These are phyloP conservation scores for Erythrocercus mccallii DNA, from an alignment of 2,113 vertebrate species.

Conservation along the genomic window DNA sequence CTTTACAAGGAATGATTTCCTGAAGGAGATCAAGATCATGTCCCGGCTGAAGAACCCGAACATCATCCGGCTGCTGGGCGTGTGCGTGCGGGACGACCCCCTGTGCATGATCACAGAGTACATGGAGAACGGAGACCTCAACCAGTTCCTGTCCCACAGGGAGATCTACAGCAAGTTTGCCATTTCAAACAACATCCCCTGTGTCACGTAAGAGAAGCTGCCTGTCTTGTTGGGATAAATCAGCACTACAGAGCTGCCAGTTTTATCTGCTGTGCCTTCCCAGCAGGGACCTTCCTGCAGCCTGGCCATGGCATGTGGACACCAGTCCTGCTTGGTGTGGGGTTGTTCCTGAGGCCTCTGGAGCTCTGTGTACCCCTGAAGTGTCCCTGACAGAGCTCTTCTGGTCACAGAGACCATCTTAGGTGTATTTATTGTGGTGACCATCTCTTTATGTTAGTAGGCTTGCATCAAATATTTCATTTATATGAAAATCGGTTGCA, in stretches of 20 bases:
- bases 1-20: conserved; percentile 87
- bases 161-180: conserved; percentile 91
- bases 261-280: not conserved
- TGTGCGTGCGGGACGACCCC: conserved; percentile 91
- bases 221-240: not conserved
- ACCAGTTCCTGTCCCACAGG: conserved; percentile 93
- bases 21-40: conserved; percentile 99
- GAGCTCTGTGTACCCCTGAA: not conserved
- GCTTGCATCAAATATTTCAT: not conserved
- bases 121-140: conserved; percentile 98
- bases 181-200: conserved; percentile 82
- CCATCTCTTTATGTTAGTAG: not conserved
- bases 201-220: conserved; percentile 72
- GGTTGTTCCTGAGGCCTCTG: not conserved
- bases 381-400: not conserved
- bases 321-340: not conserved
- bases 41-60: conserved; percentile 93
- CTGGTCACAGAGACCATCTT: not conserved
- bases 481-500: not conserved
- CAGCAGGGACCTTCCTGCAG: not conserved
- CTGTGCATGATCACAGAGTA: conserved; percentile 99
- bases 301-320: fast-evolving
- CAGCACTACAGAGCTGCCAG: not conserved
- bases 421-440: not conserved
- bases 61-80: conserved; percentile 91